Conservation (phyloP, 2,888 invertebrate species). For the Eudemis profundana region DNA sequence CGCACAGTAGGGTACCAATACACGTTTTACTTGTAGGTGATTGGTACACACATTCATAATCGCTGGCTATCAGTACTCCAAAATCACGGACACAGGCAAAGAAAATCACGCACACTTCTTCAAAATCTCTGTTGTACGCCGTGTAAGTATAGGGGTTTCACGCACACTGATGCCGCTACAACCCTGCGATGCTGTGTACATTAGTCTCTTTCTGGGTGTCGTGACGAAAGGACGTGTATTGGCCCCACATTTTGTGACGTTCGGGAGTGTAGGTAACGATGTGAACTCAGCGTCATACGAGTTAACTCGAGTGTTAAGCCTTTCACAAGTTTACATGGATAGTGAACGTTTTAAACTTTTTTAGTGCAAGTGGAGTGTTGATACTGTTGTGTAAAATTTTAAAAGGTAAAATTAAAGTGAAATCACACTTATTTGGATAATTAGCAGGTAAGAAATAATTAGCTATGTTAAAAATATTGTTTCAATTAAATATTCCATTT, state of each 20-base stretch:
- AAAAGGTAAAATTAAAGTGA: conserved; percentile 17
- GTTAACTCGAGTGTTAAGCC: conserved; percentile 34
- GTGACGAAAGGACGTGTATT: conserved; percentile 20
- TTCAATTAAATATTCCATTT: no score
- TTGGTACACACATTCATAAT: conserved; percentile 40
- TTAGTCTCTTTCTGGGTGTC: conserved; percentile 36
- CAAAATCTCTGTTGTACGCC: conserved; percentile 23
- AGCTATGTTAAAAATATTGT: not conserved
- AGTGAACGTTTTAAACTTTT: conserved; percentile 27
- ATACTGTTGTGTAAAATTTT: conserved; percentile 34
- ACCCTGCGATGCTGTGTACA: conserved; percentile 42
- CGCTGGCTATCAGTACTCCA: conserved; percentile 34
- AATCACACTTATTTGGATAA: conserved; percentile 30
- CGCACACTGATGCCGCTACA: conserved; percentile 32
- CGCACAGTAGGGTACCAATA: conserved; percentile 25
- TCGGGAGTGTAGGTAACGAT: conserved; percentile 33
- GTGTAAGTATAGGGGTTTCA: conserved; percentile 24
- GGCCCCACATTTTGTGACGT: conserved; percentile 19
- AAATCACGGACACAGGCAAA: conserved; percentile 41
- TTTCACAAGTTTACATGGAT: conserved; percentile 34
- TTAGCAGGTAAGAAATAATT: conserved; percentile 26
- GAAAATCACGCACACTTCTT: conserved; percentile 34
- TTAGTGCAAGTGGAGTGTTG: conserved; percentile 39
- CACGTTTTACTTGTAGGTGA: conserved; percentile 37
- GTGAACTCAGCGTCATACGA: conserved; percentile 31